Evolutionary conservation across 1,140 invertebrate species (phyloP), one percentile per base, ranked within the genome.

Genomic region (Panagrolaimus sp.): DNA sequence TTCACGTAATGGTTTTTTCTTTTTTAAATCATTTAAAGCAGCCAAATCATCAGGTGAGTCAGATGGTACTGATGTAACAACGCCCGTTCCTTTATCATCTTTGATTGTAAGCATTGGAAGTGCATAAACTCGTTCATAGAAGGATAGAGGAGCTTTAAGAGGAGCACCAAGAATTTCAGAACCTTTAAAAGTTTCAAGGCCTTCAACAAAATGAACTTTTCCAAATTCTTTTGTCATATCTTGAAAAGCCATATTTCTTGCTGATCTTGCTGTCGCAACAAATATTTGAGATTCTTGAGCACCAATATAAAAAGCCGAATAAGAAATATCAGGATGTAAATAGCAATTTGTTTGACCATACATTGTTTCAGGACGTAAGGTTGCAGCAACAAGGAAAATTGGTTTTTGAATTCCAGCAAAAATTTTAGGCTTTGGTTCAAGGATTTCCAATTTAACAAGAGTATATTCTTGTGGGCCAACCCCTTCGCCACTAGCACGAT

Each of bases 261-360:
- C 94, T 0, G 95, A 88, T 77, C 95, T 87, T 68, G 85, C 83
- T 0, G 94, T 96, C 73, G 90, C 92, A 63, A 99, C 88, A 83
- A 91, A 96, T 24, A 97, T 86, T 69, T 91, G 91, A n/a, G 84
- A 82, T 70, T 90, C 88, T 7, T 84, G 79, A 17, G 68, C 68
- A 2, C 76, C 76, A 10, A 68, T 73, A 66, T 81, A 80, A 47
- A 80, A 80, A 21, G 70, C 78, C 2, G 80, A 82, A 45, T 81
- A 81, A 71, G 89, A 89, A 76, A 98, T 93, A 78, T 96, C 93
- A 4, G 96, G 96, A 81, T 90, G 90, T 0, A 99, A 83, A 94
- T 95, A 99, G 83, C 95, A 97, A 83, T 98, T 99, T 0, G 96
- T 99, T 86, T 98, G 96, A 2, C 96, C 96, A 84, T 97, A 99